These are phyloP conservation scores for Bombus vancouverensis DNA, from an alignment of 1,140 invertebrate species.

Conservation along the genomic window DNA sequence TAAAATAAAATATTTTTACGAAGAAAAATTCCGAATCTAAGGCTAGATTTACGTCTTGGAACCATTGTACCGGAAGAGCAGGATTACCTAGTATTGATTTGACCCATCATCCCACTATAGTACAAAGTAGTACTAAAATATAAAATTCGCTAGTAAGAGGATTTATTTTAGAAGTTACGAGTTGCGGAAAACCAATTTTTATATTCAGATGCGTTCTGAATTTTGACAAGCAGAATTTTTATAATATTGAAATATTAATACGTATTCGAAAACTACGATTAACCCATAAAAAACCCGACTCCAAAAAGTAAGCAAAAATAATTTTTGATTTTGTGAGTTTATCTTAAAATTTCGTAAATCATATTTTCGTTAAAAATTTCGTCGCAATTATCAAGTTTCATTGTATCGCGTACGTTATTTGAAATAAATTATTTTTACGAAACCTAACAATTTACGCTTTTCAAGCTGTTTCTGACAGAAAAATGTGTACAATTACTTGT, in stretches of 20 bases:
- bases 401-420: not conserved
- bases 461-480: not conserved
- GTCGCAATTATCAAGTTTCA: not conserved
- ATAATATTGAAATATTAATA: not conserved
- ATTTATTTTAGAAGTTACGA: conserved; percentile 1
- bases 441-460: not conserved
- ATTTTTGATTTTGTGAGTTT: not conserved
- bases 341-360: not conserved
- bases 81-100: conserved; percentile 7
- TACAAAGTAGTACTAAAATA: not conserved
- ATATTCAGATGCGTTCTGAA: not conserved
- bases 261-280: not conserved
- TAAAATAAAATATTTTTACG: not conserved
- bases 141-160: not conserved
- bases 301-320: too few species aligned
- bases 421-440: not conserved
- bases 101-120: not conserved
- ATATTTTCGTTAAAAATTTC: not conserved
- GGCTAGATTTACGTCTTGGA: not conserved
- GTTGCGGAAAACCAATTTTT: not conserved
- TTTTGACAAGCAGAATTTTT: not conserved
- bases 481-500: not conserved
- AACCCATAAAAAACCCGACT: accelerated
- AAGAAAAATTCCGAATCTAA: not conserved
- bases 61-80: not conserved